These are phyloP conservation scores for Dipodomys merriami DNA, from an alignment of 2,113 vertebrate species.

Conservation along the genomic window DNA sequence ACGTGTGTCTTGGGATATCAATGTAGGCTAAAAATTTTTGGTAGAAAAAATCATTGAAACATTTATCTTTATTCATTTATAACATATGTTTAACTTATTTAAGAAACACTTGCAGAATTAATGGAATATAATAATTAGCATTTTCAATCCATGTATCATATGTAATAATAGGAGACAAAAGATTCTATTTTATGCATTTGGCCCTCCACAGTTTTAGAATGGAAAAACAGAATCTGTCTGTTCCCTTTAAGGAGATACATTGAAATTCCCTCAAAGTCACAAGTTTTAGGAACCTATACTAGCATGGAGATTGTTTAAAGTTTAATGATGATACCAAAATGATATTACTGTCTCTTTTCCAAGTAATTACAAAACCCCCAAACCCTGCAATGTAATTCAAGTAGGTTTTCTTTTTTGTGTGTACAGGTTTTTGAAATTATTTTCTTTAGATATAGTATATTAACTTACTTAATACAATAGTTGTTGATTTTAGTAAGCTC, in stretches of 20 bases:
- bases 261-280: background rate
- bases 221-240: background rate
- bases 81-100: background rate
- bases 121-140: background rate
- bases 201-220: background rate
- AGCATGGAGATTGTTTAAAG: background rate
- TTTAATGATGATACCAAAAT: background rate
- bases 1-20: background rate
- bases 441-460: background rate
- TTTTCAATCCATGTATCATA: background rate
- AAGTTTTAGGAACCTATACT: background rate
- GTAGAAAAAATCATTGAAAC: background rate
- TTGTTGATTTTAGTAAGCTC: background rate
- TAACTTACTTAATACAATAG: background rate
- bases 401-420: background rate
- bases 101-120: rapidly evolving
- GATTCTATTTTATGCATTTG: background rate
- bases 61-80: background rate
- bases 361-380: background rate
- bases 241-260: background rate
- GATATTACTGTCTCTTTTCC: background rate
- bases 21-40: background rate
- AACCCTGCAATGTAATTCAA: background rate
- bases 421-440: background rate
- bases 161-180: background rate